phyloP scores from a whole-genome alignment of 1,140 invertebrate species.

The Laodelphax striatellus region DNA sequence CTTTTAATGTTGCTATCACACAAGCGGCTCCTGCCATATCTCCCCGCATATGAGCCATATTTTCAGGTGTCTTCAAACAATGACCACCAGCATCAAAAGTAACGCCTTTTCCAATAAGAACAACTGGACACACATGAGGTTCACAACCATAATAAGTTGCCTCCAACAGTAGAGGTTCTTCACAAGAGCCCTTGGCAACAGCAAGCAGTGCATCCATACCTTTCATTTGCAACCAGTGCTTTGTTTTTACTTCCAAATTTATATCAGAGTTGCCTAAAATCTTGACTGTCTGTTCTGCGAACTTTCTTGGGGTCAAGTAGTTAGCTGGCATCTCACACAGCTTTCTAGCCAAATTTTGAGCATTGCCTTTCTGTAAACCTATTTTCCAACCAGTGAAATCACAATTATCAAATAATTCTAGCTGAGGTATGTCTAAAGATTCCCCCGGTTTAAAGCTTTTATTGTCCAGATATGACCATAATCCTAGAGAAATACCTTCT shows the following conservation, averaged over 20 bases:
- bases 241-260: slow-evolving; percentile 30
- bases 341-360: slow-evolving; percentile 46
- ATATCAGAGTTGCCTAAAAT: slow-evolving; percentile 34
- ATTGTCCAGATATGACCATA: slow-evolving; percentile 51
- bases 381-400: slow-evolving; percentile 40
- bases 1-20: slow-evolving; percentile 39
- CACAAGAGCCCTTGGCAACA: slow-evolving; percentile 45
- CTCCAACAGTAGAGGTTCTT: slow-evolving; percentile 43
- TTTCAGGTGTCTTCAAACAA: slow-evolving; percentile 42
- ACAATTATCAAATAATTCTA: slow-evolving; percentile 25
- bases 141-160: slow-evolving; percentile 28
- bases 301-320: slow-evolving; percentile 46
- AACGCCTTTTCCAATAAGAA: slow-evolving; percentile 41
- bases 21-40: slow-evolving; percentile 57
- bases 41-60: slow-evolving; percentile 48
- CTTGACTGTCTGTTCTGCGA: slow-evolving; percentile 38
- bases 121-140: slow-evolving; percentile 31
- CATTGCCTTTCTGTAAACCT: slow-evolving; percentile 41
- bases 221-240: slow-evolving; percentile 40
- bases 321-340: slow-evolving; percentile 53
- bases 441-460: slow-evolving; percentile 10
- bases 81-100: slow-evolving; percentile 57
- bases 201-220: slow-evolving; percentile 51
- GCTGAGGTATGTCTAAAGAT: slow-evolving; percentile 13
- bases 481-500: slow-evolving; percentile 51